Base-by-base conservation (phyloP, 2,888 invertebrate genomes). In the Allophyes oxyacanthae region DNA sequence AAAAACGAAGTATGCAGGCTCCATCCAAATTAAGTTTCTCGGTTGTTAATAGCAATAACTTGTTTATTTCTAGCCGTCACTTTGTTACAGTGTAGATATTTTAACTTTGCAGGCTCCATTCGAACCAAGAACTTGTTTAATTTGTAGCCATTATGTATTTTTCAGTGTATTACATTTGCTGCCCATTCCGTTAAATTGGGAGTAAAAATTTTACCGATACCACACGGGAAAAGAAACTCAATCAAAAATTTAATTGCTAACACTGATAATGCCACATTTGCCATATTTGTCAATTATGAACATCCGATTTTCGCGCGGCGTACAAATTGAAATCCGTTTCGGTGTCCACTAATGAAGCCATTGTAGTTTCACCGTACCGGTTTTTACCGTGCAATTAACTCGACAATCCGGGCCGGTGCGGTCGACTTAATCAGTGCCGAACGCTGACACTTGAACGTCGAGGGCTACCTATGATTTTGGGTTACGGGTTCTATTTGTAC, bases 301-400 rank as follows among this genome's bases (percentile, higher is more conserved):
- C 59, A 65, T 66, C 59, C 76, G 71, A 78, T 72, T 78, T 80
- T 78, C 78, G 77, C 68, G 69, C 48, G 45, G 26, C 59, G 48
- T 66, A 72, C 73, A 80, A 83, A 84, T 87, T 85, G 85, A 87
- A 86, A 85, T 80, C 77, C 79, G 75, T 73, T 74, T 72, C 61
- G 60, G 64, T 60, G 57, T 68, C 62, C 80, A 80, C 81, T 88
- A 88, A 87, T 87, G 88, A 88, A 85, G 69, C 81, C 61, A 87
- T 87, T 88, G 87, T 87, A 82, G 79, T 67, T 74, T 61, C 54
- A 69, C 75, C 77, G 72, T 72, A 72, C 71, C 59, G 80, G 83
- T 86, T 86, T 86, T 87, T 86, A 83, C 78, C 75, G 74, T 81
- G 81, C 88, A 88, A 87, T 88, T 88, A 88, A 88, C 79, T 80